Evolutionary conservation across 1,140 invertebrate species (phyloP).

Genomic region (Mylabris phalerata): DNA sequence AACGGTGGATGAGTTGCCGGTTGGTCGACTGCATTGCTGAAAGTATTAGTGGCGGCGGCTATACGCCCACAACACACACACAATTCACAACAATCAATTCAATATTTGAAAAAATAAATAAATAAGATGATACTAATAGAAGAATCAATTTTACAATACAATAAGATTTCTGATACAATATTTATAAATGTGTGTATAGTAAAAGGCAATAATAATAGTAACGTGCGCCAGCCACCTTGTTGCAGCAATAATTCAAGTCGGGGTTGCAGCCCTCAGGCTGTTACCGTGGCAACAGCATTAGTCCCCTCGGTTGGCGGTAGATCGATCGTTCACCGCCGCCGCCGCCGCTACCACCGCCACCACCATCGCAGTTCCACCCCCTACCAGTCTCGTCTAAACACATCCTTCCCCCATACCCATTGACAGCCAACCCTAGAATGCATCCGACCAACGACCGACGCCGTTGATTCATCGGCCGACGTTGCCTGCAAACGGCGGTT

Average conservation of each 20-base stretch:
- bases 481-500: conserved; percentile 3
- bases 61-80: too few relatives aligned
- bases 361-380: neutral
- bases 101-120: too few relatives aligned
- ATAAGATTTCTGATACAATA: too few relatives aligned
- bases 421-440: conserved; percentile 30
- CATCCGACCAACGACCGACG: conserved; percentile 19
- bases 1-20: too few relatives aligned
- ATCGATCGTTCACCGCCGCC: conserved; percentile 37
- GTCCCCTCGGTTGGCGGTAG: conserved; percentile 34
- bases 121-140: too few relatives aligned
- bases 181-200: too few relatives aligned
- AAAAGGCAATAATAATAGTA: too few relatives aligned
- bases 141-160: too few relatives aligned
- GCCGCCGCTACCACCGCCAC: conserved; percentile 12
- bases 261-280: conserved; percentile 37
- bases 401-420: conserved; percentile 28
- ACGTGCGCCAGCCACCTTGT: conserved; percentile 35
- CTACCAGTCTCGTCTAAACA: conserved; percentile 30
- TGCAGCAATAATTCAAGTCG: conserved; percentile 37
- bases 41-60: too few relatives aligned
- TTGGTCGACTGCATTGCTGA: too few relatives aligned
- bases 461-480: conserved; percentile 26
- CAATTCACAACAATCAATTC: too few relatives aligned
- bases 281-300: conserved; percentile 36